phyloP scores from a whole-genome alignment of 2,888 invertebrate genomes.

The Anagyrus pseudococci region DNA sequence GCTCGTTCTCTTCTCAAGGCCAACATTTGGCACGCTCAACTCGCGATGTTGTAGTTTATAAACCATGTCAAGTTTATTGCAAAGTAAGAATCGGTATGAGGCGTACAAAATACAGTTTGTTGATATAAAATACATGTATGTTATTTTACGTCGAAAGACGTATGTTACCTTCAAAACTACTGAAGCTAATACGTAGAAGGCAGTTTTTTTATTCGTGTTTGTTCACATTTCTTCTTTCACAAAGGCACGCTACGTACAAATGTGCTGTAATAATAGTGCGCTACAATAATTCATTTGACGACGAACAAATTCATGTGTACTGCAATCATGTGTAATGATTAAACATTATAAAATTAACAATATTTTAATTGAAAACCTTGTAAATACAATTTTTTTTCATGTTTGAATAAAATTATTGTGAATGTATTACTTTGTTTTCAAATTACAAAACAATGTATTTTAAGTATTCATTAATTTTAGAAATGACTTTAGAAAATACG shows the following conservation, averaged over 20 bases:
- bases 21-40: constrained; percentile 28
- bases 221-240: no score
- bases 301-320: constrained; percentile 14
- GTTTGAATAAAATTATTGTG: background rate
- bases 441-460: background rate
- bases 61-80: constrained; percentile 2
- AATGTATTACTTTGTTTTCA: background rate
- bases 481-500: background rate
- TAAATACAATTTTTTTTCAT: no score
- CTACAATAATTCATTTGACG: constrained; percentile 11
- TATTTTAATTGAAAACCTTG: no score
- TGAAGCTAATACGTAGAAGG: constrained; percentile 38
- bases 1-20: constrained; percentile 14
- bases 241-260: constrained; percentile 43
- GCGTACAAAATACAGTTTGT: constrained; percentile 32
- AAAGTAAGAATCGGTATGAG: constrained; percentile 15
- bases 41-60: constrained; percentile 17
- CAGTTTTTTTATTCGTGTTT: constrained; percentile 38
- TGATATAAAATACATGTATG: constrained; percentile 29
- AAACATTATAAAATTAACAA: no score
- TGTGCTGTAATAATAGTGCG: constrained; percentile 15
- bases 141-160: background rate
- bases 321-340: no score
- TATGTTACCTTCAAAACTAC: constrained; percentile 14
- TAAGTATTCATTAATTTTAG: constrained; percentile 15